Conservation (phyloP, 2,888 invertebrate species). For the Sabatieria punctata region DNA sequence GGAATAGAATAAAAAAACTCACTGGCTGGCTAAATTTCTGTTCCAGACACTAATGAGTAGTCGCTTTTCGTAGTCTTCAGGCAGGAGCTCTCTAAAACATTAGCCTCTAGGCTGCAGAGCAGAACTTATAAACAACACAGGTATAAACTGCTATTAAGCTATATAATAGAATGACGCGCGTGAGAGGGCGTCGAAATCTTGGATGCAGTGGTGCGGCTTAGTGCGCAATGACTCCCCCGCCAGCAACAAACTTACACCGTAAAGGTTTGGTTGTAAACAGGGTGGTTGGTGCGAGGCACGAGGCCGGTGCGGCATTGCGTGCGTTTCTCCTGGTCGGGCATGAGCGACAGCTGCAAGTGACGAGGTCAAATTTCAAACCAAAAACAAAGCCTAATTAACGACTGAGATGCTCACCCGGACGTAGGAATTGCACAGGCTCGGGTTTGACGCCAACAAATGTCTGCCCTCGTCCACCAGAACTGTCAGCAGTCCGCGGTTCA, state of each 20-base stretch:
- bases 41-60: conserved; percentile 70
- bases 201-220: too few relatives aligned
- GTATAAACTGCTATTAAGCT: too few relatives aligned
- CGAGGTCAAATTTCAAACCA: too few relatives aligned
- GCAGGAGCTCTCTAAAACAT: conserved; percentile 38
- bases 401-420: background rate
- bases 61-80: conserved; percentile 44
- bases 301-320: conserved; percentile 7
- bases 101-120: background rate
- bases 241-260: conserved; percentile 10
- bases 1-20: too few relatives aligned
- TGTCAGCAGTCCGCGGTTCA: background rate
- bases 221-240: too few relatives aligned
- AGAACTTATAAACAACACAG: too few relatives aligned
- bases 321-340: conserved; percentile 8
- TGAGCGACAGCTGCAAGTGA: conserved; percentile 7
- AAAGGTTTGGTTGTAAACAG: conserved; percentile 9
- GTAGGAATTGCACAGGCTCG: background rate
- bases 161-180: too few relatives aligned
- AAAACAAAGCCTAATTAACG: background rate
- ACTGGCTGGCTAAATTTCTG: conserved; percentile 62
- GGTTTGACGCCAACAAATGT: background rate
- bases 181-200: too few relatives aligned
- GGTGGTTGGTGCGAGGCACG: background rate
- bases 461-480: conserved; percentile 2